Evolutionary conservation across 1,140 invertebrate genomes (phyloP), one percentile per base, ranked within the genome.

Genomic region (Pseudomyrmex flavicornis): DNA sequence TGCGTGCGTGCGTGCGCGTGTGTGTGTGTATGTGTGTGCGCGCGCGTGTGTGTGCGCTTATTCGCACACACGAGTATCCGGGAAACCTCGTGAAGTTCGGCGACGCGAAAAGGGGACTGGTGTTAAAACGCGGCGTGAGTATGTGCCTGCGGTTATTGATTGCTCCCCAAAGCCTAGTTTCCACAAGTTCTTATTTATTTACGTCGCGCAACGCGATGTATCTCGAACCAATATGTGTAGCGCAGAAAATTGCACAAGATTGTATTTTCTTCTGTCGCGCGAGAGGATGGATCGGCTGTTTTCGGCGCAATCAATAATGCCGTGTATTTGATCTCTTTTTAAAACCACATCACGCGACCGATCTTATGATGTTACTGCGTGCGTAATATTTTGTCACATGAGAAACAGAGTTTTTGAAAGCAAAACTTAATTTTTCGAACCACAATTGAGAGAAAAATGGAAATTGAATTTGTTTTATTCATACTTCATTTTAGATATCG

Each of bases 141-240:
- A 82, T 46, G 48, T 82, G 54, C 50, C 44, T 69, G 26, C 9
- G 46, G 52, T 72, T 86, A 89, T 84, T 75, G 76, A 88, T 89
- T 84, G 73, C 59, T 62, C 77, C 85, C 54, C 35, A 73, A 69
- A 74, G 56, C 68, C 63, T 85, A 88, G 74, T 88, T 89, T 88
- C 82, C 56, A 44, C 35, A 26, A 26, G 50, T 61, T 83, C 61
- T 79, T 86, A 77, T 68, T 86, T 82, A 86, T 88, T 86, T 82
- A 79, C 69, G 68, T 35, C 35, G 50, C 0, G n/a, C 22, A 15
- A 61, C 22, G 10, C 54, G 83, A 50, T 54, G 52, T 56, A 61
- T 48, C 35, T 76, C 26, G n/a, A 20, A 72, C 73, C 48, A 59
- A 56, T 63, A 35, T 69, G 58, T 52, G 46, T 77, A 46, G 56